These are phyloP conservation scores for Orchesella flavescens DNA, from an alignment of 2,888 invertebrate species.

Conservation along the genomic window DNA sequence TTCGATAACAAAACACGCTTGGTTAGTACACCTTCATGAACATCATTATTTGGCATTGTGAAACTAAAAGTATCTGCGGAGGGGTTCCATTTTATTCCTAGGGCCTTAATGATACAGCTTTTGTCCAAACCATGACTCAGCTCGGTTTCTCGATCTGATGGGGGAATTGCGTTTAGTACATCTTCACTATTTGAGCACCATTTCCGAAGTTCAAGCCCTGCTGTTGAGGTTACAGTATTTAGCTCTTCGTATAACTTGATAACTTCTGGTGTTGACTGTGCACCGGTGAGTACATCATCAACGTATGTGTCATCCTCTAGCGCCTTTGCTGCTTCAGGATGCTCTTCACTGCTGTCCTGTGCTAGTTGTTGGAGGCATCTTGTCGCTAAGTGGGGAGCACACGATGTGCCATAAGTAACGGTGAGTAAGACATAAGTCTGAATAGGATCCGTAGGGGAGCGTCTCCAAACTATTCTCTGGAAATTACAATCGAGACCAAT, in stretches of 20 bases:
- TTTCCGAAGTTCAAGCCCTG: constrained; percentile 50
- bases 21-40: no score
- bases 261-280: neutral
- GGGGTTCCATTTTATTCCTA: constrained; percentile 52
- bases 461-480: constrained; percentile 74
- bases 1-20: constrained; percentile 31
- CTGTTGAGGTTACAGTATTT: constrained; percentile 28
- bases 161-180: constrained; percentile 34
- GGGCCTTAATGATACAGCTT: constrained; percentile 33
- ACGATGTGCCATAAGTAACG: constrained; percentile 73
- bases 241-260: constrained; percentile 26
- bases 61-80: neutral
- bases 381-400: constrained; percentile 72
- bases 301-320: constrained; percentile 72
- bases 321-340: constrained; percentile 57
- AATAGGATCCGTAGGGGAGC: constrained; percentile 63
- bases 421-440: constrained; percentile 67
- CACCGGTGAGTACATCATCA: constrained; percentile 67
- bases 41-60: no score
- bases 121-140: neutral
- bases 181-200: constrained; percentile 39
- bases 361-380: constrained; percentile 72
- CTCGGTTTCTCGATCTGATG: constrained; percentile 12
- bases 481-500: constrained; percentile 72
- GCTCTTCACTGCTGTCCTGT: constrained; percentile 60